Percentiles rank a stretch among this genome's conserved stretches.
These are phyloP conservation scores for Pomatostomus ruficeps DNA, from an alignment of 2,113 vertebrate genomes.

Conservation along the genomic window DNA sequence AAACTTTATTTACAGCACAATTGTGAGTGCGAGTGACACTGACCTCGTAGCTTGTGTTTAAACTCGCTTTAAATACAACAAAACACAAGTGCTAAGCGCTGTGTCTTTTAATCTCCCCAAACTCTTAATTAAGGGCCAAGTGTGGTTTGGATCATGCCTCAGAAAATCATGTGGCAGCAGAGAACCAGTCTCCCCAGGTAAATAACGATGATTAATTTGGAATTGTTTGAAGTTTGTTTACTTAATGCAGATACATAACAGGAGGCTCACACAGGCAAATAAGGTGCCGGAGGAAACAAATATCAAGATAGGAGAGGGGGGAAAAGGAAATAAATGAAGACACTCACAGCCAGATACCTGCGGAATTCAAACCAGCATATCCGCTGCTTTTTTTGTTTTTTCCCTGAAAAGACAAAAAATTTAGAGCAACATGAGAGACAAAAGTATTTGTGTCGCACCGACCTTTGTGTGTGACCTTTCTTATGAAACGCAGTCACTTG, in stretches of 20 bases:
- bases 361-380: background rate
- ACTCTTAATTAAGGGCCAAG: constrained; percentile 1
- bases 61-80: background rate
- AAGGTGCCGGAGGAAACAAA: background rate
- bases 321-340: background rate
- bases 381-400: background rate
- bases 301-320: background rate
- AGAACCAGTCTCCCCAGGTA: constrained; percentile 2
- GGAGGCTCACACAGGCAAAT: background rate
- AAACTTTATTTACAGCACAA: background rate
- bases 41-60: background rate
- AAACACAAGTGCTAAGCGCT: background rate
- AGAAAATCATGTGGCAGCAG: background rate
- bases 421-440: background rate
- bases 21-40: background rate
- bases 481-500: background rate
- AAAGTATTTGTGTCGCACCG: background rate
- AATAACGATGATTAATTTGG: constrained; percentile 33
- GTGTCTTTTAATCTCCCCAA: background rate
- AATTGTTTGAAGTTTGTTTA: constrained; percentile 33
- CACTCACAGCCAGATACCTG: background rate
- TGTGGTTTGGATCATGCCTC: background rate
- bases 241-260: background rate
- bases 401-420: background rate
- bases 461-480: background rate